Evolutionary conservation across 1,140 invertebrate species (phyloP).

Genomic region (Dendroctonus ponderosae): DNA sequence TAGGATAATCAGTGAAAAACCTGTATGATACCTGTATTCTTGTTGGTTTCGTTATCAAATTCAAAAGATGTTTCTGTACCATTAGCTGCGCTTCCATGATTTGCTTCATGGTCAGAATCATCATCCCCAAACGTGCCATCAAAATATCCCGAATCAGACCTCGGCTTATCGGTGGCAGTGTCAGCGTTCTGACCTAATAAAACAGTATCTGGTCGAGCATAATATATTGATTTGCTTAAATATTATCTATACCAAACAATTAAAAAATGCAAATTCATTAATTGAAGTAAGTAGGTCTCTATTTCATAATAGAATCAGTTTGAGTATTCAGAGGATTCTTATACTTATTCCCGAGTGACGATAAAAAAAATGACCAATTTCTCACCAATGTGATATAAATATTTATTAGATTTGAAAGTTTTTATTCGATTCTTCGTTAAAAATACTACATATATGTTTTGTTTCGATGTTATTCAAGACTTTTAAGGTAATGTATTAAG

Average conservation of each 20-base stretch:
- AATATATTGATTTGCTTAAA: not conserved
- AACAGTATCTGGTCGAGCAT: not conserved
- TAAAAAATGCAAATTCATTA: not conserved
- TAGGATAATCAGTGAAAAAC: not conserved
- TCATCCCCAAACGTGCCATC: conserved; percentile 31
- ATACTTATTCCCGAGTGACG: too few species aligned
- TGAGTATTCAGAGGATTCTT: too few species aligned
- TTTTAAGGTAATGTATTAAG: too few species aligned
- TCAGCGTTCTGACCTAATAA: conserved; percentile 10
- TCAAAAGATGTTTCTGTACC: conserved; percentile 19
- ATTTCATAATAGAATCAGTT: too few species aligned
- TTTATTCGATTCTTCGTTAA: too few species aligned
- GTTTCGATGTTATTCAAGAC: too few species aligned
- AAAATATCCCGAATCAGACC: conserved; percentile 36
- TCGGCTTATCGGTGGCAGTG: conserved; percentile 2
- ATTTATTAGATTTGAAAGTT: too few species aligned
- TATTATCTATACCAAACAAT: not conserved
- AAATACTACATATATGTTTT: too few species aligned
- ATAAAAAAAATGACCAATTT: too few species aligned
- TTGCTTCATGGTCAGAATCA: conserved; percentile 12
- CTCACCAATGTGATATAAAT: too few species aligned
- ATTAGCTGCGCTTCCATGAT: not conserved
- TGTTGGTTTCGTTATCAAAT: conserved; percentile 8
- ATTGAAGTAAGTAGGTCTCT: not conserved
- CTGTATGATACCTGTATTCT: conserved; percentile 14